Evolutionary conservation across 2,888 invertebrate species (phyloP).

Genomic region (Sturmia bella): DNA sequence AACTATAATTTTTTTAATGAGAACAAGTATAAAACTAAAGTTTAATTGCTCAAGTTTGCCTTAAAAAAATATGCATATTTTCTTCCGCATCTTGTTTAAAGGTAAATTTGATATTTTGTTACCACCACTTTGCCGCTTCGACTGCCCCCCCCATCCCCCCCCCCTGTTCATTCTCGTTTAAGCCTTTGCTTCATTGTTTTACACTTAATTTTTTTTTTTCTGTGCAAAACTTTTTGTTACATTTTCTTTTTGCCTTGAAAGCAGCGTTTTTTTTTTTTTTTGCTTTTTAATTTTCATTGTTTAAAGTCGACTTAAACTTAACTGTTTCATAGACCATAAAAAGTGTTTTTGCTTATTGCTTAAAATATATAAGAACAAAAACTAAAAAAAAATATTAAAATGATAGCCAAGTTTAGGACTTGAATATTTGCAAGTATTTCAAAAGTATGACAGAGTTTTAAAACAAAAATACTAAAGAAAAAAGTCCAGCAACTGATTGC

Average conservation of each 20-base stretch:
- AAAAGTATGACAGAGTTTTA: conserved; percentile 23
- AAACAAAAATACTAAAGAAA: neutral
- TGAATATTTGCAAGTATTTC: conserved; percentile 7
- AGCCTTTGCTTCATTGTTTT: conserved; percentile 27
- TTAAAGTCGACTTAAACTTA: conserved; percentile 23
- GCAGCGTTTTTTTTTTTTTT: neutral
- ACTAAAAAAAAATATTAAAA: conserved; percentile 27
- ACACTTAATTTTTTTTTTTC: conserved; percentile 19
- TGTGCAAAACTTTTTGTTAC: neutral
- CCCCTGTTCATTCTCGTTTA: neutral
- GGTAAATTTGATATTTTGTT: conserved; percentile 36
- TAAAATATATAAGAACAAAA: neutral
- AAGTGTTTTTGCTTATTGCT: too few relatives aligned
- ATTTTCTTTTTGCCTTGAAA: neutral
- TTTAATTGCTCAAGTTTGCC: conserved; percentile 31
- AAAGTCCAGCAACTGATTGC: conserved; percentile 40
- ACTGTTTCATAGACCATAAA: conserved; percentile 17
- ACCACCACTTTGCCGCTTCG: neutral
- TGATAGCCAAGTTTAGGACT: conserved; percentile 18
- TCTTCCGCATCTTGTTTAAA: conserved; percentile 9
- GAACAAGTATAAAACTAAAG: conserved; percentile 19
- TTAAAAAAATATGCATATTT: neutral
- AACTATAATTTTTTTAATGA: conserved; percentile 17
- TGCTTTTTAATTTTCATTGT: neutral
- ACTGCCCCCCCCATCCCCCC: neutral